Percentiles rank a stretch among this genome's conserved stretches.
phyloP scores from a whole-genome alignment of 1,140 invertebrate species.

The Panagrolaimus sp. region DNA sequence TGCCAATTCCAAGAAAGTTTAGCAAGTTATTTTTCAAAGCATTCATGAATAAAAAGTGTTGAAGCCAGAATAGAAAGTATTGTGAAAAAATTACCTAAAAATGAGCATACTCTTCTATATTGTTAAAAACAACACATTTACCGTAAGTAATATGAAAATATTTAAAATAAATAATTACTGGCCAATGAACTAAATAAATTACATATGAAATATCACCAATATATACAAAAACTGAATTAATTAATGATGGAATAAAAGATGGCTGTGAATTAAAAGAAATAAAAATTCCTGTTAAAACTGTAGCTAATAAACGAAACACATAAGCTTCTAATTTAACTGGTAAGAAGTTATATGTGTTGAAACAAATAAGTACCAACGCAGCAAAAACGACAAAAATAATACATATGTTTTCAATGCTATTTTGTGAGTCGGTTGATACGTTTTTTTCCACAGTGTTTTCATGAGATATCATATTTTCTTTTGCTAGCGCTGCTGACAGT shows the following conservation, averaged over 20 bases:
- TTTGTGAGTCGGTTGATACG: too few relatives aligned
- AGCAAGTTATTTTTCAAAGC: neutral
- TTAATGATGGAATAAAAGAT: neutral
- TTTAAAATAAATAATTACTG: constrained; percentile 6
- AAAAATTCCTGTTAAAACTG: neutral
- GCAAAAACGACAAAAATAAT: too few relatives aligned
- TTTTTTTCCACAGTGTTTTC: too few relatives aligned
- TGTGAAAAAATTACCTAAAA: neutral
- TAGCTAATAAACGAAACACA: neutral
- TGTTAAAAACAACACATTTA: neutral
- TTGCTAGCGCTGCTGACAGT: too few relatives aligned
- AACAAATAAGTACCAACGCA: neutral
- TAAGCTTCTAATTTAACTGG: too few relatives aligned
- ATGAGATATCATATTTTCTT: too few relatives aligned
- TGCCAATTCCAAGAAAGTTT: too few relatives aligned
- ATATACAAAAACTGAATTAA: neutral
- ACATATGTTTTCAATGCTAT: too few relatives aligned
- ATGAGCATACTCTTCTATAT: neutral
- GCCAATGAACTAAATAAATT: constrained; percentile 1
- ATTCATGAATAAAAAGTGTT: neutral
- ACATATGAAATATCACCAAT: constrained; percentile 5
- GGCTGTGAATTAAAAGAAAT: neutral
- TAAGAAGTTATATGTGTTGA: too few relatives aligned
- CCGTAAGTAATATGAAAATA: neutral
- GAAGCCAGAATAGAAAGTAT: neutral